Percentiles rank a stretch among this genome's conserved stretches.
Evolutionary conservation across 2,888 invertebrate genomes (phyloP).

Genomic region (Cryptus armator): DNA sequence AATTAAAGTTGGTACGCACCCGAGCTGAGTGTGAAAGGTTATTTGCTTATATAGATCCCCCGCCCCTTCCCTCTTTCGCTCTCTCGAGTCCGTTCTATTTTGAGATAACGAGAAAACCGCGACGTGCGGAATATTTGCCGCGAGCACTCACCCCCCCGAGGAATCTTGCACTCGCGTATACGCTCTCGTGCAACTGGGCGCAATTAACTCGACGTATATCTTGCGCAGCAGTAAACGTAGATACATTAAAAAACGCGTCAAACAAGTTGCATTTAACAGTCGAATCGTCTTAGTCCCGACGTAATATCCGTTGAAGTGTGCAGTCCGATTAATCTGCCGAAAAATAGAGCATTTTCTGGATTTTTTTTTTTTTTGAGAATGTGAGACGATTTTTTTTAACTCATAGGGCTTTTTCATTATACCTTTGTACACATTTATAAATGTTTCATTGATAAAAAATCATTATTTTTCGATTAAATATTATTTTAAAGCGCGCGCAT

Average conservation of each 20-base stretch:
- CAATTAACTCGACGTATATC: slow-evolving; percentile 53
- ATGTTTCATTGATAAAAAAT: not conserved
- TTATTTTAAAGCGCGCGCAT: too few relatives aligned
- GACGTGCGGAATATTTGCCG: slow-evolving; percentile 63
- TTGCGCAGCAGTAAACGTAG: slow-evolving; percentile 26
- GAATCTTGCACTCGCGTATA: slow-evolving; percentile 56
- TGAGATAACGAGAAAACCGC: slow-evolving; percentile 64
- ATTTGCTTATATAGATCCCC: not conserved
- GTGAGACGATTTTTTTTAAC: too few relatives aligned
- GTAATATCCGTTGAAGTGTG: not conserved
- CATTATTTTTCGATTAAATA: not conserved
- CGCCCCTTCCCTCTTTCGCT: not conserved
- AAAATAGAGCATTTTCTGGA: too few relatives aligned
- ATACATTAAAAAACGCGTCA: slow-evolving; percentile 12
- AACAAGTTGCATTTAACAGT: not conserved
- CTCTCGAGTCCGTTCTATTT: slow-evolving; percentile 63
- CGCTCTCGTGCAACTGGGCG: slow-evolving; percentile 20
- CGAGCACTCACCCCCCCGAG: slow-evolving; percentile 61
- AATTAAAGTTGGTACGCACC: not conserved
- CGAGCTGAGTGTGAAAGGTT: not conserved
- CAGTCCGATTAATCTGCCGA: not conserved
- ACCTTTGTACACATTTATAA: too few relatives aligned
- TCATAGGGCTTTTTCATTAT: too few relatives aligned
- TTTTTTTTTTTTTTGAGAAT: too few relatives aligned
- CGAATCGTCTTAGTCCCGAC: not conserved